Percentiles rank a stretch among this genome's conserved stretches.
Evolutionary conservation across 2,113 vertebrate genomes (phyloP).

Genomic region (Hiodon alosoides): DNA sequence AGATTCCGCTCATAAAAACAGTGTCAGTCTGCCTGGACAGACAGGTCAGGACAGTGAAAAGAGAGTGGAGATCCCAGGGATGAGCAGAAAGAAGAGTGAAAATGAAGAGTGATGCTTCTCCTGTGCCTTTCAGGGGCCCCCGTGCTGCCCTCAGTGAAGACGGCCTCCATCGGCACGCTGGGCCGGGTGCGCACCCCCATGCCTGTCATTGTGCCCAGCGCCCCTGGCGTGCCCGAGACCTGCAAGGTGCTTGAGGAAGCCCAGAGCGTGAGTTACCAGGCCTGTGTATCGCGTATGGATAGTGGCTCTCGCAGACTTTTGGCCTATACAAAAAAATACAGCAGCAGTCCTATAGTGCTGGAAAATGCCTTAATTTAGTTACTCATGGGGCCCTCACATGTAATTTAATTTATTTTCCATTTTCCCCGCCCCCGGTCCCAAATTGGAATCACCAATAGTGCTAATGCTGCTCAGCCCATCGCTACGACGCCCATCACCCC

Average conservation of each 20-base stretch:
- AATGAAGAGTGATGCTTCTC: neutral
- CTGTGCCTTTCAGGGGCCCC: constrained; percentile 60
- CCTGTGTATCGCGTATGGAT: too few species aligned
- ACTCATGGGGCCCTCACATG: too few species aligned
- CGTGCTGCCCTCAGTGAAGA: constrained; percentile 83
- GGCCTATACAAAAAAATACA: too few species aligned
- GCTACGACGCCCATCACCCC: too few species aligned
- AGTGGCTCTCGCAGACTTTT: too few species aligned
- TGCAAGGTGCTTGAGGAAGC: constrained; percentile 89
- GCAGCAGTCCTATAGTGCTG: neutral
- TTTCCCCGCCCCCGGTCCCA: too few species aligned
- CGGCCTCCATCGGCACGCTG: constrained; percentile 88
- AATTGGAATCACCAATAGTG: too few species aligned
- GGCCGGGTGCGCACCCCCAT: constrained; percentile 86
- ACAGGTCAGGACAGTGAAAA: too few species aligned
- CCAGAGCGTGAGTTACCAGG: constrained; percentile 73
- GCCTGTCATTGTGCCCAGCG: constrained; percentile 86
- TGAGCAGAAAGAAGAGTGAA: neutral
- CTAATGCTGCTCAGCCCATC: too few species aligned
- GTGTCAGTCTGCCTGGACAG: too few species aligned
- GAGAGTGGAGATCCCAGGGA: too few species aligned
- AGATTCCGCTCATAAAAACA: neutral
- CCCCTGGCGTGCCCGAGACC: constrained; percentile 84
- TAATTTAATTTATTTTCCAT: too few species aligned
- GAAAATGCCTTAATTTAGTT: neutral